Evolutionary conservation across 2,797 vertebrate genomes (phyloP).

Genomic region (Eulemur albifrons): DNA sequence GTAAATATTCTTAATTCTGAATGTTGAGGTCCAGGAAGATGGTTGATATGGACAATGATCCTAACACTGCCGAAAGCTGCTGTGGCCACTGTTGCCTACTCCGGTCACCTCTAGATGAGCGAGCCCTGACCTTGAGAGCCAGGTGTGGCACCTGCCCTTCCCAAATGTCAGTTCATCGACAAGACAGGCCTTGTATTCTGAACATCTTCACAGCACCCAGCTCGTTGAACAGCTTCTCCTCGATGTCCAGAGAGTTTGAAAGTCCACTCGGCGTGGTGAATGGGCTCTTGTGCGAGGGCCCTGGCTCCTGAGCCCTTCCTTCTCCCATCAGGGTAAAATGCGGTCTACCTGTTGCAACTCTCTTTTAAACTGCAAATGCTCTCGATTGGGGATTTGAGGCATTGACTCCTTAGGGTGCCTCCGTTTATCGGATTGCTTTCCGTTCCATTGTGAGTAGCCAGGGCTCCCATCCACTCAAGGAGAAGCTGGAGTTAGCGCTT

Average conservation of each 20-base stretch:
- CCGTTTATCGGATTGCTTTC: neutral
- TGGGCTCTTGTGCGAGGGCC: neutral
- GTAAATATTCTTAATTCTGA: neutral
- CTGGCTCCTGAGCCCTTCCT: neutral
- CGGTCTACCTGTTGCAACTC: neutral
- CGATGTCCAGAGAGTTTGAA: neutral
- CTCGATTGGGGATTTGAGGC: neutral
- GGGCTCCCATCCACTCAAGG: accelerated
- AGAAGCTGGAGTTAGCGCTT: neutral
- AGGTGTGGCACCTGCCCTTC: neutral
- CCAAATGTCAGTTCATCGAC: neutral
- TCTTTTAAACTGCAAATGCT: neutral
- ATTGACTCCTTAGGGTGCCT: neutral
- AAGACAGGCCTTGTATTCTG: neutral
- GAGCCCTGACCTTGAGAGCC: neutral
- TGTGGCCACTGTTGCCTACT: neutral
- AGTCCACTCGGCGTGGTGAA: neutral
- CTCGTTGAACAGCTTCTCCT: neutral
- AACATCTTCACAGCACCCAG: neutral
- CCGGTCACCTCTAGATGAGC: neutral
- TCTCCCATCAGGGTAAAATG: neutral
- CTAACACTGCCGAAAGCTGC: neutral
- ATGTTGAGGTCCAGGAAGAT: neutral
- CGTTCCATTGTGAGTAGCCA: neutral
- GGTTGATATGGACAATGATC: neutral